phyloP scores from a whole-genome alignment of 2,797 vertebrate genomes.

The Poeciliopsis gracilis region DNA sequence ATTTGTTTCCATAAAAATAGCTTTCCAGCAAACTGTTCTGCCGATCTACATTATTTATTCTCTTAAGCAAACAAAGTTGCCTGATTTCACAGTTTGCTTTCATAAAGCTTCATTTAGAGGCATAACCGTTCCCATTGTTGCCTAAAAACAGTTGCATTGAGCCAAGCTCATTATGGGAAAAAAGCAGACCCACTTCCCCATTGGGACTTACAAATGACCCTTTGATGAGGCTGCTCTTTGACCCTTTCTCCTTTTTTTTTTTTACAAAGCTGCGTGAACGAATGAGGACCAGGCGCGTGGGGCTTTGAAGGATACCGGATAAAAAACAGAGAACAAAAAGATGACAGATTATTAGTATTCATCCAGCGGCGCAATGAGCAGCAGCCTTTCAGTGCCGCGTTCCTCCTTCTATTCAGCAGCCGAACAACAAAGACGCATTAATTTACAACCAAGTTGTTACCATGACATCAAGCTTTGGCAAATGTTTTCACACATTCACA shows the following conservation, averaged over 20 bases:
- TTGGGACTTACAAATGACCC: conserved; percentile 71
- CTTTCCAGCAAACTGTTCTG: conserved; percentile 32
- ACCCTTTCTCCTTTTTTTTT: conserved; percentile 39
- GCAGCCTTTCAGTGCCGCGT: conserved; percentile 71
- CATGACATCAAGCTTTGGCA: conserved; percentile 68
- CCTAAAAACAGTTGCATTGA: conserved; percentile 49
- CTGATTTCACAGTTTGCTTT: conserved; percentile 62
- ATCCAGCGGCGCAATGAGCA: conserved; percentile 68
- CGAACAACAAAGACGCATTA: conserved; percentile 76
- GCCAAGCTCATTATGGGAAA: conserved; percentile 62
- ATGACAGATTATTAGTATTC: conserved; percentile 74
- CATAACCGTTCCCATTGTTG: conserved; percentile 37
- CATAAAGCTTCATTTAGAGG: conserved; percentile 58
- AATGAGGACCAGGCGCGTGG: conserved; percentile 31
- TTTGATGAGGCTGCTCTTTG: conserved; percentile 75
- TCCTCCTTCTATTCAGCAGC: conserved; percentile 72
- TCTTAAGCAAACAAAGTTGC: conserved; percentile 59
- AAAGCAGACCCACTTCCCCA: conserved; percentile 54
- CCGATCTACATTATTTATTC: conserved; percentile 28
- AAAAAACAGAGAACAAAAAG: conserved; percentile 53
- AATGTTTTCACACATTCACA: conserved; percentile 48
- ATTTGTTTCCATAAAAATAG: conserved; percentile 26
- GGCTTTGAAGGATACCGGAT: conserved; percentile 50
- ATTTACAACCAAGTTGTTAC: conserved; percentile 76
- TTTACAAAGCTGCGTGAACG: conserved; percentile 55